phyloP scores from a whole-genome alignment of 2,888 invertebrate species.

The Diadromus collaris region DNA sequence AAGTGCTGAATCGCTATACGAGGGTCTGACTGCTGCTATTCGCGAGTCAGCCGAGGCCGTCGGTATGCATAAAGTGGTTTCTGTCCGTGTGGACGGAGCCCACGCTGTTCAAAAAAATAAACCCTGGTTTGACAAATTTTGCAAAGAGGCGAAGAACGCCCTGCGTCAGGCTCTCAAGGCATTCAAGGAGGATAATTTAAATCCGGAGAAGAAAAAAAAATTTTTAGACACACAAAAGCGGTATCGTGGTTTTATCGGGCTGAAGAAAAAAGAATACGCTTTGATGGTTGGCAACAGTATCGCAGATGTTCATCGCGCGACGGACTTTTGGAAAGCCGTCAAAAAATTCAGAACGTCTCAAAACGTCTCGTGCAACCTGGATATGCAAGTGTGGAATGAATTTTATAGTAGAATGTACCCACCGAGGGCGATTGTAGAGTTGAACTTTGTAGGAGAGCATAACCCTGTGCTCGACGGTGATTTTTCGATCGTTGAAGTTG shows the following conservation, averaged over 20 bases:
- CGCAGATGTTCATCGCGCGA: background rate
- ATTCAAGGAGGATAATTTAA: background rate
- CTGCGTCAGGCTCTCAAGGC: constrained; percentile 4
- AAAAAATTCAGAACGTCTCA: background rate
- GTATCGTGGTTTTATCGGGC: background rate
- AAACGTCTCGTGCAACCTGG: background rate
- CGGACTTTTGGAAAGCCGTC: constrained; percentile 4
- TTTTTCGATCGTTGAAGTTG: background rate
- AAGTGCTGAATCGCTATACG: background rate
- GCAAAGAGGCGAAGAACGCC: background rate
- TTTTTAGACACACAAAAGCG: background rate
- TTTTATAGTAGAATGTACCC: constrained; percentile 7
- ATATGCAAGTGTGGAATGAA: constrained; percentile 7
- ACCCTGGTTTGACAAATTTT: constrained; percentile 12
- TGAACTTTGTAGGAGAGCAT: background rate
- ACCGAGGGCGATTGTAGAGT: background rate
- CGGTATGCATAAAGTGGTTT: background rate
- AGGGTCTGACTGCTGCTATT: background rate
- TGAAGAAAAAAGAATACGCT: constrained; percentile 4
- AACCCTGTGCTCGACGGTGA: constrained; percentile 4
- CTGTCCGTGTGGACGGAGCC: background rate
- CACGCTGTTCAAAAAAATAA: background rate
- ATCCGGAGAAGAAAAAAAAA: background rate
- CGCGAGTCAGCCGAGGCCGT: background rate
- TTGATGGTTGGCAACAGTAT: background rate